phyloP scores from a whole-genome alignment of 1,140 invertebrate species.

The Diorhabda carinulata region DNA sequence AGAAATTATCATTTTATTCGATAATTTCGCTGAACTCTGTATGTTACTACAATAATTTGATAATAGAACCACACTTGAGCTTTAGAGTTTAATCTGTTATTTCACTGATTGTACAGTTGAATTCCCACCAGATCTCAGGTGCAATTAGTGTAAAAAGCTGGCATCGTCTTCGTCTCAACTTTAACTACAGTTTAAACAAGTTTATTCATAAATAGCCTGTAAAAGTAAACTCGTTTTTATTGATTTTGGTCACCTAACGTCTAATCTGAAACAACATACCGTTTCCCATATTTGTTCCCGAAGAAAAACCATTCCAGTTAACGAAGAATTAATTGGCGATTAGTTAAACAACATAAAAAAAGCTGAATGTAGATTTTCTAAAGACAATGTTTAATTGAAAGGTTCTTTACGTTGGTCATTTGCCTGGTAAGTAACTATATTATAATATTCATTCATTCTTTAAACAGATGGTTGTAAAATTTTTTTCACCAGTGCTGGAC shows the following conservation, averaged over 20 bases:
- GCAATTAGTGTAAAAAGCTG: no score
- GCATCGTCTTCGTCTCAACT: no score
- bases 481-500: not conserved
- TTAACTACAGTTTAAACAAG: not conserved
- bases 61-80: no score
- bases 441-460: constrained; percentile 20
- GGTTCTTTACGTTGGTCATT: constrained; percentile 29
- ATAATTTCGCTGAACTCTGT: no score
- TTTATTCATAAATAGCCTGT: not conserved
- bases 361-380: constrained; percentile 1
- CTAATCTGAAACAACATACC: constrained; percentile 2
- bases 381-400: constrained; percentile 26
- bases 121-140: no score
- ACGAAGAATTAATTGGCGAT: constrained; percentile 4
- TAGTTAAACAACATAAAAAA: not conserved
- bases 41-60: no score
- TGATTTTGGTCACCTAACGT: constrained; percentile 2
- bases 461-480: constrained; percentile 17
- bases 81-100: no score
- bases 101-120: no score
- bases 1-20: no score
- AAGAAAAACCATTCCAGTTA: not conserved
- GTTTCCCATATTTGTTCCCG: not conserved
- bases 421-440: constrained; percentile 18
- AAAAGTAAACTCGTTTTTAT: not conserved